Conservation (phyloP, 2,888 invertebrate genomes). For the Campopleginae sp. region DNA sequence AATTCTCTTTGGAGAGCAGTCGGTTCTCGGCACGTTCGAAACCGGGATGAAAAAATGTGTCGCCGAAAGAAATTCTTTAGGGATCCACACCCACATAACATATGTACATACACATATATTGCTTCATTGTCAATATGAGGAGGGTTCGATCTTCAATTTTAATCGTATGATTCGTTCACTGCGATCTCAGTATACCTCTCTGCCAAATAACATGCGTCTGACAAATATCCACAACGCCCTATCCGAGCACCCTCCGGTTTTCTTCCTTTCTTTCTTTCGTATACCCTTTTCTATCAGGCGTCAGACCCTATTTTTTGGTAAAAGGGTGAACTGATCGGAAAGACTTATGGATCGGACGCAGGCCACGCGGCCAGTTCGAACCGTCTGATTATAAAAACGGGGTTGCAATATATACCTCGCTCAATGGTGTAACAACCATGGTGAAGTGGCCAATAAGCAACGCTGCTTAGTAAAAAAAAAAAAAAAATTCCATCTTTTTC, state of each 20-base stretch:
- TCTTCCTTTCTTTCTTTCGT: constrained; percentile 29
- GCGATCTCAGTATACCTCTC: constrained; percentile 1
- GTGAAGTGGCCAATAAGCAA: background rate
- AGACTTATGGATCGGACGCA: constrained; percentile 28
- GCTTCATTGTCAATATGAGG: background rate
- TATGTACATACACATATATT: background rate
- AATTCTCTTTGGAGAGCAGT: constrained; percentile 26
- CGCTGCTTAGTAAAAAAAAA: background rate
- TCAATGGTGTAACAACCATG: constrained; percentile 1
- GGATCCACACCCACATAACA: background rate
- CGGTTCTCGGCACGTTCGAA: constrained; percentile 12
- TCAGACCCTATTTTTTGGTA: constrained; percentile 46
- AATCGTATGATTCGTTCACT: constrained; percentile 63
- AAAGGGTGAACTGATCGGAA: constrained; percentile 44
- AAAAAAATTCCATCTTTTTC: background rate
- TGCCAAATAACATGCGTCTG: constrained; percentile 32
- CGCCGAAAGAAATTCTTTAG: constrained; percentile 50
- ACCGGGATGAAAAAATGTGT: constrained; percentile 31
- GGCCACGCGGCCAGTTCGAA: constrained; percentile 35
- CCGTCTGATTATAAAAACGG: constrained; percentile 8
- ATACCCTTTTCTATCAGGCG: constrained; percentile 22
- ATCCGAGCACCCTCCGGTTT: constrained; percentile 38
- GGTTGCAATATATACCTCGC: background rate
- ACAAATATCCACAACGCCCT: constrained; percentile 45
- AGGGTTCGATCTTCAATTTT: constrained; percentile 58